Percentiles rank a stretch among this genome's conserved stretches.
Evolutionary conservation across 2,113 vertebrate species (phyloP).

Genomic region (Nothobranchius kuhntae): DNA sequence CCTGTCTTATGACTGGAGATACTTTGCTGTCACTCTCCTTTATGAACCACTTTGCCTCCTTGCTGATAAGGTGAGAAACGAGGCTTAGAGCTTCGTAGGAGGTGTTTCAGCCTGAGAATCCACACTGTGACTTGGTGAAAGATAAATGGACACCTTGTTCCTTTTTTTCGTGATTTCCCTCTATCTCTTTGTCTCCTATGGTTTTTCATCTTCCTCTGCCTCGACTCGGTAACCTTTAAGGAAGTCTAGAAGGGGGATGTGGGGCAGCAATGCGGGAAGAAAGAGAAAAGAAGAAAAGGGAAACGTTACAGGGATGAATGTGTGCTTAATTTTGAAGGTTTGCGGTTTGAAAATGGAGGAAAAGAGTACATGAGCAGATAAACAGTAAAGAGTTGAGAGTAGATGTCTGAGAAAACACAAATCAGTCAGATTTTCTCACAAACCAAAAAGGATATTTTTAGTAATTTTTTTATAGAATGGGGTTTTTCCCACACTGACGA

Average conservation of each 20-base stretch:
- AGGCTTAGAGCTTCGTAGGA: slow-evolving; percentile 41
- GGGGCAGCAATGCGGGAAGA: neutral
- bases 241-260: neutral
- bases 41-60: slow-evolving; percentile 42
- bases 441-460: no score
- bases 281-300: neutral
- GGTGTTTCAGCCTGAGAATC: slow-evolving; percentile 53
- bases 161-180: slow-evolving; percentile 47
- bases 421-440: no score
- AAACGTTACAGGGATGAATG: slow-evolving; percentile 1
- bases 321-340: slow-evolving; percentile 19
- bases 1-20: slow-evolving; percentile 19
- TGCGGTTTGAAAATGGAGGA: neutral
- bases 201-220: slow-evolving; percentile 58
- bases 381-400: slow-evolving; percentile 13
- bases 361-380: neutral
- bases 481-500: no score
- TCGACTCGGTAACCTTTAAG: slow-evolving; percentile 59
- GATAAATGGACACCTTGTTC: slow-evolving; percentile 58
- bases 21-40: slow-evolving; percentile 28
- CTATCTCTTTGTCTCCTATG: slow-evolving; percentile 27
- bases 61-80: slow-evolving; percentile 38
- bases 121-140: slow-evolving; percentile 38
- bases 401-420: no score
- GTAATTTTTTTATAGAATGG: no score